phyloP scores from a whole-genome alignment of 2,888 invertebrate genomes.

The Latrodectus hesperus region DNA sequence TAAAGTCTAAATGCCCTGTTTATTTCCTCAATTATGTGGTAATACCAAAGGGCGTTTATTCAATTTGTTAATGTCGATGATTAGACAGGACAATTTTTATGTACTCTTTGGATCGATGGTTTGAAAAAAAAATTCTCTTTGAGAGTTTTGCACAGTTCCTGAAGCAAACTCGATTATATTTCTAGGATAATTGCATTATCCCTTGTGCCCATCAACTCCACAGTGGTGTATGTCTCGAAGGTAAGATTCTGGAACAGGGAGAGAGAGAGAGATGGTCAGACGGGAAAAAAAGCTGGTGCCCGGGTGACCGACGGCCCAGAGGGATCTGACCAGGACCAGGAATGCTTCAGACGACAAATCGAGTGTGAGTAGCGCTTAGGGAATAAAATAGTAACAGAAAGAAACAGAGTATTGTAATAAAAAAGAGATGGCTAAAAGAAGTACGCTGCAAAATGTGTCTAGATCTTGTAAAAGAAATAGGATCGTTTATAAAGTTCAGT shows the following conservation, averaged over 20 bases:
- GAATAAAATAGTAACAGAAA: slow-evolving; percentile 20
- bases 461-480: slow-evolving; percentile 52
- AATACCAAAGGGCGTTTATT: too few relatives aligned
- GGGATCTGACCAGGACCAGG: slow-evolving; percentile 57
- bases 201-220: slow-evolving; percentile 7
- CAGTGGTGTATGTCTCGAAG: not conserved
- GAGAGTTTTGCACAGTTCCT: slow-evolving; percentile 30
- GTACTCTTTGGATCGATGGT: slow-evolving; percentile 40
- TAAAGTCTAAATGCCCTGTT: too few relatives aligned
- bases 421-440: slow-evolving; percentile 29
- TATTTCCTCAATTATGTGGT: too few relatives aligned
- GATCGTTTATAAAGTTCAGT: slow-evolving; percentile 51
- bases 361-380: slow-evolving; percentile 75
- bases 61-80: too few relatives aligned
- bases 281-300: slow-evolving; percentile 30
- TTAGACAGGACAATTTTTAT: slow-evolving; percentile 29
- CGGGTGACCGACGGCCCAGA: slow-evolving; percentile 35
- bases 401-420: slow-evolving; percentile 6
- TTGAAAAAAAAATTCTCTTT: slow-evolving; percentile 13
- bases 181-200: slow-evolving; percentile 47
- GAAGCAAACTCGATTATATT: slow-evolving; percentile 52
- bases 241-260: slow-evolving; percentile 19
- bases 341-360: slow-evolving; percentile 82
- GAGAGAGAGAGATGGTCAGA: not conserved
- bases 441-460: slow-evolving; percentile 25